These are phyloP conservation scores for Gobionotothen gibberifrons DNA, from an alignment of 2,797 vertebrate genomes.

Conservation along the genomic window DNA sequence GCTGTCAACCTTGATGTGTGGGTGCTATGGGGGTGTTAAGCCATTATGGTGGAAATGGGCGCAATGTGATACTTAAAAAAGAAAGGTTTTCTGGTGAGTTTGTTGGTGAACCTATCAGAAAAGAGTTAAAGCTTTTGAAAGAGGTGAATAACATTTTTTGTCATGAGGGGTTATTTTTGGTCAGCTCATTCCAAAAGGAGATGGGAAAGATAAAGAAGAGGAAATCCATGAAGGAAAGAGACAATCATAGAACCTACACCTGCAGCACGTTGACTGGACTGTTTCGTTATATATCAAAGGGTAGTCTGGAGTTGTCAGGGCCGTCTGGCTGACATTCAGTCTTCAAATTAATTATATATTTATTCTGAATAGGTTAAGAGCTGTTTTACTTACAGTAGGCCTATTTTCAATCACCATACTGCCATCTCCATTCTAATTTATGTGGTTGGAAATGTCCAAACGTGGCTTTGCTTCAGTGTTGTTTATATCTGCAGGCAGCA, in stretches of 20 bases:
- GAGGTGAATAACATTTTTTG: conserved; percentile 11
- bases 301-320: conserved; percentile 20
- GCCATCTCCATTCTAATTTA: neutral
- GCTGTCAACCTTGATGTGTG: conserved; percentile 54
- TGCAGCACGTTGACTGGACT: conserved; percentile 22
- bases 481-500: conserved; percentile 13
- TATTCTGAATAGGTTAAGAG: conserved; percentile 18
- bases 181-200: conserved; percentile 27
- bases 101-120: neutral
- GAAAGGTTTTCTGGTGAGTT: conserved; percentile 23
- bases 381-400: conserved; percentile 10
- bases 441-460: conserved; percentile 8
- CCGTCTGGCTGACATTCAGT: conserved; percentile 36
- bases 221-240: conserved; percentile 39
- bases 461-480: conserved; percentile 21
- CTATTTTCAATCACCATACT: conserved; percentile 14
- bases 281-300: conserved; percentile 36
- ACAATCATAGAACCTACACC: conserved; percentile 29
- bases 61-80: conserved; percentile 16
- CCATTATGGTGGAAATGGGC: conserved; percentile 15
- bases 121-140: conserved; percentile 1
- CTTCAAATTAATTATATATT: conserved; percentile 15
- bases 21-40: conserved; percentile 19
- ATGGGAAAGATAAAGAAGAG: conserved; percentile 32
- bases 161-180: conserved; percentile 21